phyloP scores from a whole-genome alignment of 92 coral and sea anemone genomes.

The Plumapathes pennacea region DNA sequence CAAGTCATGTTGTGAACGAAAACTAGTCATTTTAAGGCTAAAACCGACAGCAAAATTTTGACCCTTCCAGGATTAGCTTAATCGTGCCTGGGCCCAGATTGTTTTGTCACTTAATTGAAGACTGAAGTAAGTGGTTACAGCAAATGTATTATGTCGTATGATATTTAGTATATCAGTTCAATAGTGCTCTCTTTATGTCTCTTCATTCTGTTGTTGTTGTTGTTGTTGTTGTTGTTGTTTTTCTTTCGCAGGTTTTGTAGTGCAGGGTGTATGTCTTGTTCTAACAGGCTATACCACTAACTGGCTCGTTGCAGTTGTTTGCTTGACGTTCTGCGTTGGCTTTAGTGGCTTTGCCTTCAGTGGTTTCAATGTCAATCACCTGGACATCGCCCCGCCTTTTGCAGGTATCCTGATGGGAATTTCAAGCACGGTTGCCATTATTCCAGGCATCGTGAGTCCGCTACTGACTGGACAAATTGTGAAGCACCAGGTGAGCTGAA shows the following conservation, averaged over 20 bases:
- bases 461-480: slow-evolving; percentile 84
- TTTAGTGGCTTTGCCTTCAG: slow-evolving; percentile 93
- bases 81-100: too few species aligned
- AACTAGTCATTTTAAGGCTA: too few species aligned
- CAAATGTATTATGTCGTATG: too few species aligned
- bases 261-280: slow-evolving; percentile 73
- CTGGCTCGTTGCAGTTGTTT: slow-evolving; percentile 71
- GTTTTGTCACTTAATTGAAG: too few species aligned
- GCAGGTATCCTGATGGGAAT: slow-evolving; percentile 90
- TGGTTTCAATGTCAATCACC: slow-evolving; percentile 92
- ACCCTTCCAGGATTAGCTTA: too few species aligned
- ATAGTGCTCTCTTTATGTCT: background rate
- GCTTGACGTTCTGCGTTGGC: slow-evolving; percentile 84
- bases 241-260: slow-evolving; percentile 61
- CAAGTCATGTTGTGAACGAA: too few species aligned
- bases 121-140: too few species aligned
- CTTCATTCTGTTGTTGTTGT: too few species aligned
- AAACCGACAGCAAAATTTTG: too few species aligned
- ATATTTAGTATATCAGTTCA: too few species aligned
- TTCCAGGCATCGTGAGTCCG: slow-evolving; percentile 93
- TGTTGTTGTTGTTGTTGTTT: background rate
- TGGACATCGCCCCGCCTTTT: slow-evolving; percentile 91
- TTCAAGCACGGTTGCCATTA: slow-evolving; percentile 81
- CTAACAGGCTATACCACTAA: slow-evolving; percentile 77
- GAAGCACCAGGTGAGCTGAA: slow-evolving; percentile 69